phyloP scores from a whole-genome alignment of 2,113 vertebrate species.

The Odontesthes bonariensis region DNA sequence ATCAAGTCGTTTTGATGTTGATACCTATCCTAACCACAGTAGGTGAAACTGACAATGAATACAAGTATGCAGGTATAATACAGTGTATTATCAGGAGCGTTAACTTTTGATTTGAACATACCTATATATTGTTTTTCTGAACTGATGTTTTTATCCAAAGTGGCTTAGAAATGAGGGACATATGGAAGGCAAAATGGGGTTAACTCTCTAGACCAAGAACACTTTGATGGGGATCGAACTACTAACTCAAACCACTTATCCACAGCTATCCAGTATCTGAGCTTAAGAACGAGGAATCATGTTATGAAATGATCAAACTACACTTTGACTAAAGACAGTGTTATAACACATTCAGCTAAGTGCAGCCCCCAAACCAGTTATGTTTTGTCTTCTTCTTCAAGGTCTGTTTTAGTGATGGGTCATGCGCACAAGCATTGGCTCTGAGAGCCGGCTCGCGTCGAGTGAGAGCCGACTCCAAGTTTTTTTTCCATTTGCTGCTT shows the following conservation, averaged over 20 bases:
- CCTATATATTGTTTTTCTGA: no score
- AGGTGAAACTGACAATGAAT: neutral
- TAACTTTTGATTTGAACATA: no score
- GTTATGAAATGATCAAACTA: no score
- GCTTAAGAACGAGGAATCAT: neutral
- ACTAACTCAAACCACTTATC: neutral
- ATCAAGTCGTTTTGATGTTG: neutral
- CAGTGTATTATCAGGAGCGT: neutral
- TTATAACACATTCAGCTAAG: no score
- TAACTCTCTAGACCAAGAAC: no score
- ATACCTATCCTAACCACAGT: neutral
- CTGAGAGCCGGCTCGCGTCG: no score
- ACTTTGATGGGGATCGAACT: neutral
- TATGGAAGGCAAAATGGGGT: neutral
- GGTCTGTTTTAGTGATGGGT: no score
- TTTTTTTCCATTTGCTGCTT: no score
- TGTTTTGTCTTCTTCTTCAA: neutral
- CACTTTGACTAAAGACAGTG: neutral
- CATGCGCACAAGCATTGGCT: no score
- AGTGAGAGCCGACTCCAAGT: no score
- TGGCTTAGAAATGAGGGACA: neutral
- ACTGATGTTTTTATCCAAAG: no score
- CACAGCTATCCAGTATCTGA: neutral
- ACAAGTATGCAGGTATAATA: neutral
- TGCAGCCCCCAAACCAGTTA: no score